A percentile compares a stretch with the other conserved stretches of the same genome.
Conservation (phyloP, 2,888 invertebrate genomes). For the Drosophila lutescens region DNA sequence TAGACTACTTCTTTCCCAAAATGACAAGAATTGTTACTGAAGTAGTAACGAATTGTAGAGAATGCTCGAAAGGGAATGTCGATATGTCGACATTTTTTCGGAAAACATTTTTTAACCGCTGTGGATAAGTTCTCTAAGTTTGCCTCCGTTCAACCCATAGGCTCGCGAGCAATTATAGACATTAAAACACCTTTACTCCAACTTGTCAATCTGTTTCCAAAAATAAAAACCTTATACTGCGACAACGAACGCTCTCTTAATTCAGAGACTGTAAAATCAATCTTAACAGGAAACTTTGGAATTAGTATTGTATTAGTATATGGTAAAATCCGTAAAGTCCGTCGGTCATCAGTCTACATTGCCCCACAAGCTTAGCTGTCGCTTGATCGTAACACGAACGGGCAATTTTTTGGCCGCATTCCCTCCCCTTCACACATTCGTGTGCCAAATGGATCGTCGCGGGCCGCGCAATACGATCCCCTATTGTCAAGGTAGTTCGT, state of each 20-base stretch:
- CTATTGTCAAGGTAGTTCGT: too few relatives aligned
- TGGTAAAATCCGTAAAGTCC: too few relatives aligned
- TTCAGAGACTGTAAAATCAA: background rate
- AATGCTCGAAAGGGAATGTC: background rate
- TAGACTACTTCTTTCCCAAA: background rate
- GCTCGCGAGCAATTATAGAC: constrained; percentile 2
- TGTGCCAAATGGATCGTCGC: too few relatives aligned
- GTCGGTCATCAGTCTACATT: too few relatives aligned
- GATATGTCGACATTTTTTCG: background rate
- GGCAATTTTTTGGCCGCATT: too few relatives aligned
- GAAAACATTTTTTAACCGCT: background rate
- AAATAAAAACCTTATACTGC: background rate
- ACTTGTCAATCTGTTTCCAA: constrained; percentile 1
- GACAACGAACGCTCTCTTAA: constrained; percentile 1
- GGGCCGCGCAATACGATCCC: too few relatives aligned
- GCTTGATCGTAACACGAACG: too few relatives aligned
- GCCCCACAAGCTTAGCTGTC: too few relatives aligned
- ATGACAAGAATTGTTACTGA: background rate
- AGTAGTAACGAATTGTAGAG: background rate
- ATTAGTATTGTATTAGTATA: too few relatives aligned
- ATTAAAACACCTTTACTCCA: background rate
- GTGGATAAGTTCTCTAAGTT: constrained; percentile 1
- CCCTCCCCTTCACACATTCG: too few relatives aligned
- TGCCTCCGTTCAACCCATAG: background rate
- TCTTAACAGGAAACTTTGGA: background rate